These are phyloP conservation scores for Phenganax marumi DNA, from an alignment of 92 coral and sea anemone genomes.

Conservation along the genomic window DNA sequence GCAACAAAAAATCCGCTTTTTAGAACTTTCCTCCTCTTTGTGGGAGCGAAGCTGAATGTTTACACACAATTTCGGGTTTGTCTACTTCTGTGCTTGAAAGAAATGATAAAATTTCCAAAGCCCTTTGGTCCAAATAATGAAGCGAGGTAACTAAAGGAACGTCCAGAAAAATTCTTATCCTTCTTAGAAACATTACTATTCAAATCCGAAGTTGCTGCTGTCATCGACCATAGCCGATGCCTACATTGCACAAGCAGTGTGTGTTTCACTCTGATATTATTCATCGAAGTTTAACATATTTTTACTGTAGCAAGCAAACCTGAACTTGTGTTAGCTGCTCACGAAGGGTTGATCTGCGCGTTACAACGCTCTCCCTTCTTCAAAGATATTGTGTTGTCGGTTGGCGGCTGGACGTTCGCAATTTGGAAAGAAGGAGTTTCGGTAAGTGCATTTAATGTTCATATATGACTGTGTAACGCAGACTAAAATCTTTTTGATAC, in stretches of 20 bases:
- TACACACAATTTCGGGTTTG: too few relatives aligned
- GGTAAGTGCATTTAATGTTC: constrained; percentile 28
- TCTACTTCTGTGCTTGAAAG: too few relatives aligned
- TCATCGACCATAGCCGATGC: too few relatives aligned
- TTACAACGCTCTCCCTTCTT: constrained; percentile 92
- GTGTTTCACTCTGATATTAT: background rate
- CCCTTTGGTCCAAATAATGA: too few relatives aligned
- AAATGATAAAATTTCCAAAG: too few relatives aligned
- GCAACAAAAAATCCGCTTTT: constrained; percentile 33
- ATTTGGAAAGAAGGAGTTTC: constrained; percentile 97
- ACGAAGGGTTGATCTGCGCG: constrained; percentile 83
- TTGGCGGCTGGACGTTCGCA: constrained; percentile 99
- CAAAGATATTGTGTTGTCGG: constrained; percentile 80
- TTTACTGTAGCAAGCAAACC: constrained; percentile 52
- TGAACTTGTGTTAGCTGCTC: constrained; percentile 65
- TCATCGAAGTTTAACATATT: background rate
- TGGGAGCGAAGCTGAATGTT: too few relatives aligned
- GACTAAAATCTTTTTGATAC: background rate
- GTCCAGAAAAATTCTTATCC: too few relatives aligned
- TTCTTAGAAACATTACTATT: background rate
- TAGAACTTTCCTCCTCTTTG: constrained; percentile 5
- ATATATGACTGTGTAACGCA: background rate
- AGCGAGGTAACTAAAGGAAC: too few relatives aligned
- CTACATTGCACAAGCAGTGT: background rate
- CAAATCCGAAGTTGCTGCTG: background rate